These are phyloP conservation scores for Lepus americanus DNA, from an alignment of 2,113 vertebrate species.

Conservation along the genomic window DNA sequence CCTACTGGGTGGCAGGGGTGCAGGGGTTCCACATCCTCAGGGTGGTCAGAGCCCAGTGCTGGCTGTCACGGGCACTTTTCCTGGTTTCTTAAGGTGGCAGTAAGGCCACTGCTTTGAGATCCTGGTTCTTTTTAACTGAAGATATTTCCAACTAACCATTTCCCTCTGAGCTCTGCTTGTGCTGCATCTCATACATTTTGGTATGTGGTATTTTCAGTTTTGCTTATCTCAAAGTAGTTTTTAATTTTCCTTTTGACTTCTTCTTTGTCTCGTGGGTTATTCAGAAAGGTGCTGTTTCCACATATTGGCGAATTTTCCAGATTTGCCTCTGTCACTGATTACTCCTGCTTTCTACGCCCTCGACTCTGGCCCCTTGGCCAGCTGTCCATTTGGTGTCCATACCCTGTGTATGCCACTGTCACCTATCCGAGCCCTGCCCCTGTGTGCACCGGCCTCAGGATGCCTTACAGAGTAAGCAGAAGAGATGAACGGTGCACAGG, in stretches of 20 bases:
- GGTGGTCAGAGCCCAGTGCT: not conserved
- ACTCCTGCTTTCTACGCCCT: not conserved
- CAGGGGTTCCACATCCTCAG: too few species aligned
- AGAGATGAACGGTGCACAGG: not conserved
- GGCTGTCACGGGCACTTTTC: not conserved
- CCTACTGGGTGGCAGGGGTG: too few species aligned
- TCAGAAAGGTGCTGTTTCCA: not conserved
- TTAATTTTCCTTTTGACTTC: not conserved
- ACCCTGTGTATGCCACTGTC: not conserved
- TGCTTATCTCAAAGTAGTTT: not conserved
- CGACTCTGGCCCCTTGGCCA: not conserved
- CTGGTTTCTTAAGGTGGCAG: not conserved
- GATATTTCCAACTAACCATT: not conserved
- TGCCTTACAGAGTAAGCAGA: not conserved
- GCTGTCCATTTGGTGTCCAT: not conserved
- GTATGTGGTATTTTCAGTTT: not conserved
- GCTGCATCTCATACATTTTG: not conserved
- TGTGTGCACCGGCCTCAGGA: not conserved
- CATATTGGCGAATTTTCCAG: not conserved
- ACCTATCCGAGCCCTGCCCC: not conserved
- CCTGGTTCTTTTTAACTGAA: not conserved
- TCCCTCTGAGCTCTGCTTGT: not conserved
- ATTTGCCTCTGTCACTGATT: slow-evolving; percentile 21
- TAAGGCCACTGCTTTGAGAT: not conserved
- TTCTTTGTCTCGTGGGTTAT: not conserved